Percentiles rank a stretch among this genome's conserved stretches.
These are phyloP conservation scores for Yponomeuta sedellus DNA, from an alignment of 2,888 invertebrate species.

Conservation along the genomic window DNA sequence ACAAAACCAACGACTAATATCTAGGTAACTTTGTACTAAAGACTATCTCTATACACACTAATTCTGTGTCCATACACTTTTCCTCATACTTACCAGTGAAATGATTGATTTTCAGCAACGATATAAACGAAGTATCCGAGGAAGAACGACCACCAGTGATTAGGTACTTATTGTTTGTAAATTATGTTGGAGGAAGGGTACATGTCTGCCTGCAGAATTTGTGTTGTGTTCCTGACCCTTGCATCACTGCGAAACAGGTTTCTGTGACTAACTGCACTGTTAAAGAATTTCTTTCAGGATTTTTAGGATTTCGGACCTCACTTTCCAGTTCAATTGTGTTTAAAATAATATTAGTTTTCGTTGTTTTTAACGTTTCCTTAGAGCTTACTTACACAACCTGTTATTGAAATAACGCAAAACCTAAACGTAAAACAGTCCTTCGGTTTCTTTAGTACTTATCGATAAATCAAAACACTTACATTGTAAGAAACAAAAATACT, in stretches of 20 bases:
- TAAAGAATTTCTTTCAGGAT: not conserved
- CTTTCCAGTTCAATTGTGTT: not conserved
- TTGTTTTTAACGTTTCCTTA: too few species aligned
- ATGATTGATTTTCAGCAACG: slow-evolving; percentile 58
- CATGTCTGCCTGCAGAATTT: not conserved
- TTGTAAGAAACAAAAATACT: too few species aligned
- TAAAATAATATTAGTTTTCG: not conserved
- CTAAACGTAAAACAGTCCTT: too few species aligned
- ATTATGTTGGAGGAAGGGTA: not conserved
- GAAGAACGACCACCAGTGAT: slow-evolving; percentile 45
- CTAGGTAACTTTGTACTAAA: slow-evolving; percentile 47
- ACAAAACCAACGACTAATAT: slow-evolving; percentile 42
- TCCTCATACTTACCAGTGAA: not conserved
- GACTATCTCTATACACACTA: slow-evolving; percentile 12
- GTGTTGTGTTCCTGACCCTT: not conserved
- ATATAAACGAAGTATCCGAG: slow-evolving; percentile 45
- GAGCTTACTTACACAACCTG: too few species aligned
- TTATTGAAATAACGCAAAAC: too few species aligned
- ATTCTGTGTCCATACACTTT: slow-evolving; percentile 26
- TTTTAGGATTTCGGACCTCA: not conserved
- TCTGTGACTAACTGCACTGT: not conserved
- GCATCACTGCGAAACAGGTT: not conserved
- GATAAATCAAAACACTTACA: too few species aligned
- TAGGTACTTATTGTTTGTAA: slow-evolving; percentile 55
- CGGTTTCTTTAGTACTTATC: too few species aligned